Evolutionary conservation across 1,140 invertebrate genomes (phyloP), one percentile per base, ranked within the genome.

Genomic region (Drosophila seguyi): DNA sequence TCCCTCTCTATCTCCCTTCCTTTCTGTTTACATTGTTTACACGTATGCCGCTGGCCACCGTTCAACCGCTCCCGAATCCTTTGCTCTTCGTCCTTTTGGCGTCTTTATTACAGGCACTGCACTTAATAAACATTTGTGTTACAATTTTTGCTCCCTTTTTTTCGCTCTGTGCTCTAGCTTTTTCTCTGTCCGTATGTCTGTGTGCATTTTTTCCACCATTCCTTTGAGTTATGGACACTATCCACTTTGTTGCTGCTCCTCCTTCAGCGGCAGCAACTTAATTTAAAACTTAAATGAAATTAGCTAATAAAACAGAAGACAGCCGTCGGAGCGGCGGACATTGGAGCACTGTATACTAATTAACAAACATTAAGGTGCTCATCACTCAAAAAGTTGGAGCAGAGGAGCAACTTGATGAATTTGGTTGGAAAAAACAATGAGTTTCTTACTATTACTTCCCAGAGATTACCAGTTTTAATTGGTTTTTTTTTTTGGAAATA

Each of bases 81-180:
- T 62, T 47, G 44, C 41, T 55, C 41, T 55, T 39, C 27, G 39
- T 42, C 47, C 58, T 52, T 81, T 78, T 86, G 83, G 75, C 83
- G 83, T 86, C 83, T 87, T 86, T 86, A 87, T 86, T 86, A 86
- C 83, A 67, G 79, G 79, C 79, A 67, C 71, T 86, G 83, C 83
- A 86, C 83, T 86, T 86, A 86, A 86, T 86, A 86, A 86, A 86
- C 83, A 86, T 86, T 86, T 86, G 83, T 73, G 68, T 86, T 87
- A 79, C n/a, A 59, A 87, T 82, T 86, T 86, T 81, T 86, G 34
- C 76, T 72, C 65, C 44, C 67, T 48, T 47, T 45, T 48, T 27
- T 10, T 11, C 39, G 13, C 52, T 31, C 48, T 14, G n/a, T n/a
- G 11, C 11, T 57, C 6, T 45, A 5, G 18, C 20, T 65, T 22